These are phyloP conservation scores for Drosophila oshimai DNA, from an alignment of 1,140 invertebrate genomes.

Conservation along the genomic window DNA sequence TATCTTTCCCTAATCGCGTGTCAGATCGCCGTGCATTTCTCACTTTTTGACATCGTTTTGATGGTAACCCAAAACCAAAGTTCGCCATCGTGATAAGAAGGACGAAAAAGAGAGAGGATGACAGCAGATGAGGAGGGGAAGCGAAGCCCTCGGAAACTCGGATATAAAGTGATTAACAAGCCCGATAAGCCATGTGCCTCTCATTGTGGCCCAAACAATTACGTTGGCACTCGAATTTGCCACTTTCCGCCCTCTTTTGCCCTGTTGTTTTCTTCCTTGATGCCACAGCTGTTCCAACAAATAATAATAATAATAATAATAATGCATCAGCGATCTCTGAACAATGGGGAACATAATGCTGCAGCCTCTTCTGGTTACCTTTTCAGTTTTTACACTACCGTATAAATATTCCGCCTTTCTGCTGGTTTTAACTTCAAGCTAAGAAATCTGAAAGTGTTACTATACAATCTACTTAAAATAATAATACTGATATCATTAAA, in stretches of 20 bases:
- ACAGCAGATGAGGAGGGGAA: conserved; percentile 3
- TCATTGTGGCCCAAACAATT: conserved; percentile 42
- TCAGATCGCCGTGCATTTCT: conserved; percentile 52
- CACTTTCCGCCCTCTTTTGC: conserved; percentile 44
- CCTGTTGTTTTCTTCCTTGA: not conserved
- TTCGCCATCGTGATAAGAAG: conserved; percentile 44
- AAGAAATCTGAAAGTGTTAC: no score
- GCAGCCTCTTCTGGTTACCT: not conserved
- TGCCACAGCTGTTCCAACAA: conserved; percentile 68
- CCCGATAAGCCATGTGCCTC: conserved; percentile 54
- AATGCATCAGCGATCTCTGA: conserved; percentile 4
- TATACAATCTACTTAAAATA: no score
- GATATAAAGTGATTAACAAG: conserved; percentile 75
- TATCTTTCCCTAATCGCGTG: conserved; percentile 60
- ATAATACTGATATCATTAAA: no score
- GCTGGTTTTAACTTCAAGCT: no score
- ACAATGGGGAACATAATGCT: conserved; percentile 7
- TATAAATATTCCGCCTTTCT: not conserved
- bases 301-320: conserved; percentile 9
- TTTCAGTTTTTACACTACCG: not conserved
- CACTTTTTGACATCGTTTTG: conserved; percentile 58
- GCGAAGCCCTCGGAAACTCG: not conserved
- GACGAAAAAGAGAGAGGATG: not conserved
- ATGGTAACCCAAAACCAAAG: conserved; percentile 72
- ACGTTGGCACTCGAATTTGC: conserved; percentile 45